Percentiles rank a stretch among this genome's conserved stretches.
phyloP scores from a whole-genome alignment of 2,888 invertebrate genomes.

The Salticus scenicus region DNA sequence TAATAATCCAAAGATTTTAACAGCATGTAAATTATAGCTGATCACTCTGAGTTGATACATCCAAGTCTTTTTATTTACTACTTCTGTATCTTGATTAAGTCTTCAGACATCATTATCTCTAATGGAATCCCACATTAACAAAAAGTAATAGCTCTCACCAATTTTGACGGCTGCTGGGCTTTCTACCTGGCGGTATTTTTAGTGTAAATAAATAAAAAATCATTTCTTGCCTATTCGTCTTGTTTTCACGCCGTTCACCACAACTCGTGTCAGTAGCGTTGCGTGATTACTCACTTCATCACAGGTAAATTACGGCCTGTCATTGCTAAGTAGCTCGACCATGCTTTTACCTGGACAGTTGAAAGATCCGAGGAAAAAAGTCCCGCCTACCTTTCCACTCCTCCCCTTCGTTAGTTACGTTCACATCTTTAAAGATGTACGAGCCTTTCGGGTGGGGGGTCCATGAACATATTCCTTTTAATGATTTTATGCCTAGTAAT shows the following conservation, averaged over 20 bases:
- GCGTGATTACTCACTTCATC: constrained; percentile 56
- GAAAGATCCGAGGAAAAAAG: not conserved
- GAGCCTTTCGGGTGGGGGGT: not conserved
- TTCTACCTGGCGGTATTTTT: not conserved
- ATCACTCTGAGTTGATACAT: no score
- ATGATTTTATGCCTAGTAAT: constrained; percentile 33
- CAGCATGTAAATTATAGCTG: no score
- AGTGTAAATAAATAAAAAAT: constrained; percentile 44
- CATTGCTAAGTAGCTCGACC: constrained; percentile 40
- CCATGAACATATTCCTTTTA: not conserved
- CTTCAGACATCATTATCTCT: no score
- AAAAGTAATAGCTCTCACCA: not conserved
- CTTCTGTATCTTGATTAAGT: no score
- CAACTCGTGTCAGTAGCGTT: not conserved
- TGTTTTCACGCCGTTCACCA: constrained; percentile 57
- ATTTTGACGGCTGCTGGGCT: not conserved
- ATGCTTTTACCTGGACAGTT: constrained; percentile 42
- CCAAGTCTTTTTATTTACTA: no score
- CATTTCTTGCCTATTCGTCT: constrained; percentile 50
- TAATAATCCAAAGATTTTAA: no score
- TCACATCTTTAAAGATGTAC: not conserved
- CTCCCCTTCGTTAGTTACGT: not conserved
- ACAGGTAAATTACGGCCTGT: constrained; percentile 63
- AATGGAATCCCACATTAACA: no score
- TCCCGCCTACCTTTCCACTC: not conserved